phyloP scores from a whole-genome alignment of 2,888 invertebrate species.

The Euzetes globulus region DNA sequence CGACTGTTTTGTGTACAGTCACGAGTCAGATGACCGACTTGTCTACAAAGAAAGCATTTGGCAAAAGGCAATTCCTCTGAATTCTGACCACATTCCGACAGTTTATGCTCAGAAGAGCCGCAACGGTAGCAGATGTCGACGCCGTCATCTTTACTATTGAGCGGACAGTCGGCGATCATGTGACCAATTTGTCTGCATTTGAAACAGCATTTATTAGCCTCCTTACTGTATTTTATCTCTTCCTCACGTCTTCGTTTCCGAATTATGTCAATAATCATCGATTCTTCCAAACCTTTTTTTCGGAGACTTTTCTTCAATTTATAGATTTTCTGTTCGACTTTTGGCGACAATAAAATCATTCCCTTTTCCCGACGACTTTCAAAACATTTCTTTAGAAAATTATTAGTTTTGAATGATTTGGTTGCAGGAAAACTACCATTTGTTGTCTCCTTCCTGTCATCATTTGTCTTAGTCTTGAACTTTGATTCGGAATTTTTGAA shows the following conservation, averaged over 20 bases:
- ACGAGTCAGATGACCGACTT: conserved; percentile 76
- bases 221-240: conserved; percentile 37
- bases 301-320: conserved; percentile 37
- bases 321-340: conserved; percentile 40
- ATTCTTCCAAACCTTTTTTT: conserved; percentile 36
- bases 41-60: conserved; percentile 77
- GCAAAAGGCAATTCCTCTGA: conserved; percentile 66
- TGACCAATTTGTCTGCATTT: conserved; percentile 73
- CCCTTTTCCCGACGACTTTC: conserved; percentile 36
- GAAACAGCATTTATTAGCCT: conserved; percentile 54
- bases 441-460: not conserved
- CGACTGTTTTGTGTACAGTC: conserved; percentile 81
- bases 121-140: conserved; percentile 40
- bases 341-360: conserved; percentile 38
- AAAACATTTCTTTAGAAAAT: conserved; percentile 30
- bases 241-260: conserved; percentile 39
- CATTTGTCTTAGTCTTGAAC: not conserved
- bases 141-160: conserved; percentile 47
- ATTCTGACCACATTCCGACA: conserved; percentile 37
- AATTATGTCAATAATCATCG: conserved; percentile 38
- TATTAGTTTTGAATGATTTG: conserved; percentile 28
- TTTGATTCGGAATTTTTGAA: too few relatives aligned
- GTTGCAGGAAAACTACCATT: not conserved
- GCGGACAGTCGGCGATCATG: conserved; percentile 70
- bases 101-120: conserved; percentile 45